Conservation (phyloP, 2,113 vertebrate genomes). For the Serranochromis macrocephalus region DNA sequence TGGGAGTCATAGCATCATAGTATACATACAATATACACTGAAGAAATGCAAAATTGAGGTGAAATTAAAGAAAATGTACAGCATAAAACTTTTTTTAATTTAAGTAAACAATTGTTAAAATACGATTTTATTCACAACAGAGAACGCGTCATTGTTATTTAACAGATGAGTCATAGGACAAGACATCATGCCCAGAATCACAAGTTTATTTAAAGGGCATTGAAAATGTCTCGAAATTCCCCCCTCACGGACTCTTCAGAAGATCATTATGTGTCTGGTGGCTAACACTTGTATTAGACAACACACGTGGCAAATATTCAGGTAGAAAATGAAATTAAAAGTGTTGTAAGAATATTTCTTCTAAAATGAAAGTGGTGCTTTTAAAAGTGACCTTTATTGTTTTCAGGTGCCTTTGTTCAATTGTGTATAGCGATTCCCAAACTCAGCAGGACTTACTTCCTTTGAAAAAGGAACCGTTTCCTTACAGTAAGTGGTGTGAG, state of each 20-base stretch:
- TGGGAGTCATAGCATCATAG: not conserved
- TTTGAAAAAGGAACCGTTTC: not conserved
- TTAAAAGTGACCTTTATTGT: not conserved
- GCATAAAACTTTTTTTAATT: not conserved
- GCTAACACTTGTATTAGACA: not conserved
- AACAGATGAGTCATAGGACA: not conserved
- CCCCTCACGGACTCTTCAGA: not conserved
- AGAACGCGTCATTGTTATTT: not conserved
- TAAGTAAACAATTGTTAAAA: not conserved
- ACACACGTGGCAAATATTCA: not conserved
- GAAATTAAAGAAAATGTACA: not conserved
- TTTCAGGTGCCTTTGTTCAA: not conserved
- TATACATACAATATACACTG: not conserved
- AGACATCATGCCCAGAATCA: not conserved
- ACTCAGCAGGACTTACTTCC: not conserved
- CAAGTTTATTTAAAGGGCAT: not conserved
- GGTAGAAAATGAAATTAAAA: constrained; percentile 19
- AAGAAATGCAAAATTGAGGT: not conserved
- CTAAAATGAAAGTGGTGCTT: not conserved
- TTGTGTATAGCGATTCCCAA: not conserved
- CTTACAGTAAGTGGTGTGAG: not conserved
- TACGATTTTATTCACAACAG: not conserved
- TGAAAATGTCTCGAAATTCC: not conserved
- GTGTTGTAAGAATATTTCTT: not conserved
- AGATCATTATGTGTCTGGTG: not conserved